Evolutionary conservation across 2,113 vertebrate genomes (phyloP).

Genomic region (sheep (Ovis aries)): ARS-UI_Ramb_v3.0 NC_056056.1:42111001-42111500

Average conservation of each 20-base stretch:
- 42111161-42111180: background rate
- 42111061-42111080: background rate
- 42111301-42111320: background rate
- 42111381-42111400: constrained; percentile 36
- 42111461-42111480: constrained; percentile 30
- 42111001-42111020: background rate
- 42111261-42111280: background rate
- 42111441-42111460: constrained; percentile 55
- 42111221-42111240: background rate
- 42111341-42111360: background rate
- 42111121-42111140: background rate
- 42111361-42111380: background rate
- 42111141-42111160: background rate
- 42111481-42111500: background rate
- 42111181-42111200: background rate
- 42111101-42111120: background rate
- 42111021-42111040: background rate
- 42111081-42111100: background rate
- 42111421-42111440: constrained; percentile 40
- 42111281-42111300: background rate
- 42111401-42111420: constrained; percentile 69
- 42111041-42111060: background rate
- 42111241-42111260: background rate
- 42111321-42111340: background rate
- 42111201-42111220: background rate